phyloP scores from a whole-genome alignment of 35 echinoderm and acorn worm genomes.

The Heliocidaris erythrogramma region DNA sequence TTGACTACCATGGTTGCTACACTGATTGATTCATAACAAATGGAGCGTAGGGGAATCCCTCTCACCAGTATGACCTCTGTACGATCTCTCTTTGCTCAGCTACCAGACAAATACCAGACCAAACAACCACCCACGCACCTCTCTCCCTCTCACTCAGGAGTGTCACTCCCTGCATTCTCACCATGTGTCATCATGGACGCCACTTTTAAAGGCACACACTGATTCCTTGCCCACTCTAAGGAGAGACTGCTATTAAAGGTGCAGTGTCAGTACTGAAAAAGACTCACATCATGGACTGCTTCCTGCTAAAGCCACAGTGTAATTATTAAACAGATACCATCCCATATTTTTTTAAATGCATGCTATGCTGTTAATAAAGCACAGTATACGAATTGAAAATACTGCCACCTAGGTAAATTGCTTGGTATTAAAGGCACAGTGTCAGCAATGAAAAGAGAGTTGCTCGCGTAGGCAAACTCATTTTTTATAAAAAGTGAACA shows the following conservation, averaged over 20 bases:
- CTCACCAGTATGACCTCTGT: background rate
- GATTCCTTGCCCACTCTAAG: too few species aligned
- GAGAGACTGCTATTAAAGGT: too few species aligned
- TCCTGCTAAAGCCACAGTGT: background rate
- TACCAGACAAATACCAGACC: slow-evolving; percentile 15
- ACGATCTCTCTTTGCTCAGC: background rate
- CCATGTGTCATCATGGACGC: too few species aligned
- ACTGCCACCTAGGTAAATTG: too few species aligned
- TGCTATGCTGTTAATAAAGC: too few species aligned
- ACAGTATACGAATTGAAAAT: too few species aligned
- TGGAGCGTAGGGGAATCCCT: background rate
- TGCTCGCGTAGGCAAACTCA: too few species aligned
- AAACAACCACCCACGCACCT: slow-evolving; percentile 6
- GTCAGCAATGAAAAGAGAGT: background rate
- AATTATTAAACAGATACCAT: background rate
- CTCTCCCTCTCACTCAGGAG: background rate
- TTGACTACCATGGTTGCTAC: background rate
- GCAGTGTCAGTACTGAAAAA: too few species aligned
- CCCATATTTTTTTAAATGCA: too few species aligned
- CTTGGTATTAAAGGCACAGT: background rate
- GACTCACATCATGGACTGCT: too few species aligned
- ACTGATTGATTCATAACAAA: background rate
- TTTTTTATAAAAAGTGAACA: background rate
- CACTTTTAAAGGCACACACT: too few species aligned
- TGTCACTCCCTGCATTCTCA: background rate